Evolutionary conservation across 2,797 vertebrate species (phyloP), one percentile per base, ranked within the genome.

Genomic region (Acomys russatus): DNA sequence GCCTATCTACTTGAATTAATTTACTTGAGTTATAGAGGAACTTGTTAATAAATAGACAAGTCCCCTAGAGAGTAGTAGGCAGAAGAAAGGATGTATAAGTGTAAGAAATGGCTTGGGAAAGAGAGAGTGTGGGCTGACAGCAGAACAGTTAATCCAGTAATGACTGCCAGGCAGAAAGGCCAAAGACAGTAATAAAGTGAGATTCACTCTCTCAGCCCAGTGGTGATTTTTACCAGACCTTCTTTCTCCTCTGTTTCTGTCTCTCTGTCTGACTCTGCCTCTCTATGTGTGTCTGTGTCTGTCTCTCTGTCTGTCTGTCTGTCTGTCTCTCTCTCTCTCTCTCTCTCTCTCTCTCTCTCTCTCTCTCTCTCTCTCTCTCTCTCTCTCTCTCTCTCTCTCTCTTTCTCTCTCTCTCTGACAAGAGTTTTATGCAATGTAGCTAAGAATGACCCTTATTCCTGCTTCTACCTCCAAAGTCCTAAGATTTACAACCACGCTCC

Each of bases 111-210:
- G 25, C 33, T 66, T 0, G 0, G 20, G 85, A 59, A 80, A 44
- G 20, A 0, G 33, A 11, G 6, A 4, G 3, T 30, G 2, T 14
- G 44, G 14, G 28, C 59, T 49, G n/a, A 11, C 6, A 11, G 68
- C 66, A 77, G 44, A 44, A 68, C 2, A 8, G 4, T 20, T 1
- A 0, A 11, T 22, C 30, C 76, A 9, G 2, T 0, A 0, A 93
- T 9, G 59, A 38, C 17, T 33, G 17, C n/a, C 44, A 56, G 33
- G 23, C 4, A 68, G 64, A 56, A 18, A 0, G 44, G 61, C 30
- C 38, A 15, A 66, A 73, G 20, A 63, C 1, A 14, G 54, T 86
- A 68, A 28, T 22, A 28, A 38, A 61, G 54, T 11, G 1, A 25
- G 71, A 2, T 68, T 20, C 33, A n/a, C 63, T 56, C 33, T 54